Evolutionary conservation across 2,113 vertebrate species (phyloP), one percentile per base, ranked within the genome.

Genomic region (Hemibagrus wyckioides): DNA sequence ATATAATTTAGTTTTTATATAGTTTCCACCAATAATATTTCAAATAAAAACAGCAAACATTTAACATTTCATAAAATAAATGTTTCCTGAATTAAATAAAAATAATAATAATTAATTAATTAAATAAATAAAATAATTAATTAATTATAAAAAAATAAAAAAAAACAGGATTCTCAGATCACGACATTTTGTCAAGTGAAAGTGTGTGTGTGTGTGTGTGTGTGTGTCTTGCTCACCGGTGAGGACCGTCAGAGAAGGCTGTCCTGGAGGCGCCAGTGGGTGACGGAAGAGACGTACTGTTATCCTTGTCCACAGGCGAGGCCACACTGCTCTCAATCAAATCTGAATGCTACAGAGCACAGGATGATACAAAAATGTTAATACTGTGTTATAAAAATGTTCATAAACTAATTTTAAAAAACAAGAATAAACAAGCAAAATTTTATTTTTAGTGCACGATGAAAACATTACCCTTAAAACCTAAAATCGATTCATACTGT

Each of bases 241-340:
- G 95, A 93, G 96, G 96, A 93, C 96, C 96, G 94, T 94, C 93
- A 65, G 95, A 95, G 90, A 92, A 94, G 92, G 94, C 95, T 82
- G 92, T 95, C 93, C 96, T 97, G 91, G 92, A 86, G 56, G 77
- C 28, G 33, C 84, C 59, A 0, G 89, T 97, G 69, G 96, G 96
- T 1, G 96, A 97, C 94, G 96, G 96, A 93, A 97, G 95, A 90
- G 96, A 96, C 93, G 96, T 96, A 95, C 96, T 97, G 95, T 97
- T 97, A 90, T 97, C 97, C 90, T 96, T 97, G 94, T 97, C 96
- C 94, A 97, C 90, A 67, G 96, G 97, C 85, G 97, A 93, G 88
- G 97, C 97, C 88, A 97, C 92, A 90, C 95, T 97, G 94, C 94
- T 96, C 86, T 97, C 97, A 87, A 96, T 96, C 91, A 96, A 91